A percentile compares a stretch with the other conserved stretches of the same genome.
These are phyloP conservation scores for Pseudomugil tenellus DNA, from an alignment of 2,797 vertebrate genomes.

Conservation along the genomic window DNA sequence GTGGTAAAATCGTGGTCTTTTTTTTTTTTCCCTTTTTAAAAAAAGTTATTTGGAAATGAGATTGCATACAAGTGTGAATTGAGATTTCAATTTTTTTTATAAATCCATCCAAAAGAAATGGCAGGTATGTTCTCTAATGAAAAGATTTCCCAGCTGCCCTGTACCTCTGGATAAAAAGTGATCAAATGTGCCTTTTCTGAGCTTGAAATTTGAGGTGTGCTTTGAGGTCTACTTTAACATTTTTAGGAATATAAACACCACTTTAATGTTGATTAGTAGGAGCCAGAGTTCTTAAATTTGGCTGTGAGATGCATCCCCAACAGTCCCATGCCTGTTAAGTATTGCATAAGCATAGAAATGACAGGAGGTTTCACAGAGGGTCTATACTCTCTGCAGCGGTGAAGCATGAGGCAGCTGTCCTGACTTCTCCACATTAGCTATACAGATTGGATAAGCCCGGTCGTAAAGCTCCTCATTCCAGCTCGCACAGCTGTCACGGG, in stretches of 20 bases:
- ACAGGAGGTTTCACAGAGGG: constrained; percentile 63
- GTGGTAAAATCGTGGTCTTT: too few relatives aligned
- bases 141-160: background rate
- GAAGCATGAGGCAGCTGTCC: constrained; percentile 75
- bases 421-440: constrained; percentile 60
- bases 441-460: constrained; percentile 69
- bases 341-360: constrained; percentile 65
- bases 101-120: background rate
- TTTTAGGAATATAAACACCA: background rate
- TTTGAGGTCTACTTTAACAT: background rate
- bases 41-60: too few relatives aligned
- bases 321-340: constrained; percentile 48
- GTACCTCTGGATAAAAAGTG: background rate
- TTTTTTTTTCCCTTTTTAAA: too few relatives aligned
- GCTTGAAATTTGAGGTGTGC: background rate
- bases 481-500: constrained; percentile 67
- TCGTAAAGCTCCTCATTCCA: constrained; percentile 59
- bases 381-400: constrained; percentile 59
- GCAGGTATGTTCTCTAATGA: background rate
- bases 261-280: constrained; percentile 28
- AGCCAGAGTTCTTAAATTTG: constrained; percentile 30
- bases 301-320: constrained; percentile 36
- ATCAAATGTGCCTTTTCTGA: background rate
- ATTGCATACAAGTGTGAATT: too few relatives aligned
- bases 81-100: too few relatives aligned